Conservation (phyloP, 2,888 invertebrate genomes). For the Conops quadrifasciatus region DNA sequence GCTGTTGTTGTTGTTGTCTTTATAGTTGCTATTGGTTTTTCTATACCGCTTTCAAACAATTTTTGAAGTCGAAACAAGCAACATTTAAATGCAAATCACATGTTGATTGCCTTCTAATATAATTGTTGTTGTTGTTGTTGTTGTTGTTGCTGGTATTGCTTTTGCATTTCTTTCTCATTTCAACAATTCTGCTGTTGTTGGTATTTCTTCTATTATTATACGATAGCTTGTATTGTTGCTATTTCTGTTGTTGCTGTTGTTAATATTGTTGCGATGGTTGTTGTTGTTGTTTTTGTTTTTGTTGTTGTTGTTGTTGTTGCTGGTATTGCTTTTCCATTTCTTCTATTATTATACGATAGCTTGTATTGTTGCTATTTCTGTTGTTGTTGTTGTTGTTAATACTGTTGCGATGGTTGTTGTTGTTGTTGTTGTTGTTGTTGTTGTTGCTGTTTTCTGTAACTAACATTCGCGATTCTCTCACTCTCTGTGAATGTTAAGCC, state of each 20-base stretch:
- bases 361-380: neutral
- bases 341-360: neutral
- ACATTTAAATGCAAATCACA: conserved; percentile 20
- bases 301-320: neutral
- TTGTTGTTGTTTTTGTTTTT: neutral
- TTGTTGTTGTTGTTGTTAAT: conserved; percentile 10
- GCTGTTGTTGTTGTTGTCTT: neutral
- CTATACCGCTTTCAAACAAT: neutral
- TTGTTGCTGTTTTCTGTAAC: neutral
- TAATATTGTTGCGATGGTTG: neutral
- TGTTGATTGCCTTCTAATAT: neutral
- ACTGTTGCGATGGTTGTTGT: neutral
- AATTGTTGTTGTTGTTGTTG: neutral
- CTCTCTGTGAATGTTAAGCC: no score
- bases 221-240: neutral
- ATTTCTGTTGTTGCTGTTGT: neutral
- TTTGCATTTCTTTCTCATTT: neutral
- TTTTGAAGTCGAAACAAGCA: neutral
- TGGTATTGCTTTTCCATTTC: neutral
- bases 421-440: neutral
- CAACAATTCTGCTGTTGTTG: neutral
- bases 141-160: neutral
- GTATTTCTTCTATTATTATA: neutral
- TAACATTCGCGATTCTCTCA: no score
- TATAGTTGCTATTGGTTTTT: neutral